These are phyloP conservation scores for Malurus cyaneus DNA, from an alignment of 2,113 vertebrate genomes.

Conservation along the genomic window DNA sequence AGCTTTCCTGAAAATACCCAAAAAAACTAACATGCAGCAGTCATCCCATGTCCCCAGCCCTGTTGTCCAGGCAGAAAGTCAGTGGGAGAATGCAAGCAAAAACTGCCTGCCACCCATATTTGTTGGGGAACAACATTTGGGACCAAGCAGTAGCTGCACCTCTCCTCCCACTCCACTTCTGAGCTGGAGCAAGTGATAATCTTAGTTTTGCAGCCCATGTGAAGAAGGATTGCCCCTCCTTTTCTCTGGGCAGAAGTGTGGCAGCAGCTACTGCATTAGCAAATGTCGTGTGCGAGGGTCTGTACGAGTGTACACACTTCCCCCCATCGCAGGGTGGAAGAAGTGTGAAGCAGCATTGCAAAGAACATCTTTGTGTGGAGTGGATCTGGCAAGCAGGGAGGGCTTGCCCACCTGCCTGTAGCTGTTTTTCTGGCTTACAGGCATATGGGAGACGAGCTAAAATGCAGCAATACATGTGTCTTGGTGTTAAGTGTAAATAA, in stretches of 20 bases:
- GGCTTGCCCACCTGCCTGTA: conserved; percentile 22
- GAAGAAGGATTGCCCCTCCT: not conserved
- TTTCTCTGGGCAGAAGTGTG: not conserved
- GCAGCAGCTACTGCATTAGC: not conserved
- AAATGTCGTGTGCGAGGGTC: not conserved
- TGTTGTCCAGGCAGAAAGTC: not conserved
- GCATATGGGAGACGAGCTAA: not conserved
- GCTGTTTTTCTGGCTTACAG: not conserved
- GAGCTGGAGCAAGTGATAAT: not conserved
- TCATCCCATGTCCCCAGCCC: not conserved
- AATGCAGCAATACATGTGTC: not conserved
- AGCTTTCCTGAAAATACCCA: not conserved
- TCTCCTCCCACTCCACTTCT: not conserved
- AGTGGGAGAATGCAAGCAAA: not conserved
- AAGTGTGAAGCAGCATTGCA: not conserved
- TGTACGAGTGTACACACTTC: not conserved
- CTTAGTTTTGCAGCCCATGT: not conserved
- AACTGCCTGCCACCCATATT: not conserved
- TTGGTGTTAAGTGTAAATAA: not conserved
- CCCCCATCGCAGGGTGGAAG: not conserved
- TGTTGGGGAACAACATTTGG: not conserved
- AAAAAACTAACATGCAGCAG: not conserved
- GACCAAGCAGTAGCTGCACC: not conserved
- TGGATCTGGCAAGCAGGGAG: not conserved
- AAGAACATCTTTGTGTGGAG: not conserved